Percentiles rank a stretch among this genome's conserved stretches.
phyloP scores from a whole-genome alignment of 2,797 vertebrate species.

The Tapirus indicus region DNA sequence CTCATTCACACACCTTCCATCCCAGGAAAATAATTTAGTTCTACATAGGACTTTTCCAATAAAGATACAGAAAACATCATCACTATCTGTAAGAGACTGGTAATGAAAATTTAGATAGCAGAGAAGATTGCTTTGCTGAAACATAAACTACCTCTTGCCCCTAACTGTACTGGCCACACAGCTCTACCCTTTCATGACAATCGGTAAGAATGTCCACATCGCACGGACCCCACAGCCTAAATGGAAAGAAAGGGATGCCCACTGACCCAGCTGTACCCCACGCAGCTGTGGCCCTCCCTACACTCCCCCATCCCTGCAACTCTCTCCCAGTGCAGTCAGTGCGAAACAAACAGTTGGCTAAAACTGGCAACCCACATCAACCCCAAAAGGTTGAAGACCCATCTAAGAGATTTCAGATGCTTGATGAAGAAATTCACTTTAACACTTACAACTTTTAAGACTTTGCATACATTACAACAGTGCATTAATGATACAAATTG shows the following conservation, averaged over 20 bases:
- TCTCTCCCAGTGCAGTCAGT: conserved; percentile 68
- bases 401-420: conserved; percentile 86
- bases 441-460: conserved; percentile 86
- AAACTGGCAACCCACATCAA: conserved; percentile 85
- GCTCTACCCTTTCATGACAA: conserved; percentile 68
- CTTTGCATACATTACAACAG: conserved; percentile 92
- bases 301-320: conserved; percentile 76
- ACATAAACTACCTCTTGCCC: background rate
- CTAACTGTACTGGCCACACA: conserved; percentile 60
- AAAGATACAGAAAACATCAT: conserved; percentile 73
- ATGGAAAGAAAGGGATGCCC: conserved; percentile 77
- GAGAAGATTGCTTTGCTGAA: conserved; percentile 68
- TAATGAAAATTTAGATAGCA: conserved; percentile 73
- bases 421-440: conserved; percentile 85
- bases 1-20: conserved; percentile 79
- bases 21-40: conserved; percentile 70
- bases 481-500: conserved; percentile 93
- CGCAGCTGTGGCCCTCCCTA: conserved; percentile 71
- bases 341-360: conserved; percentile 80
- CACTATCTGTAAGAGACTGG: conserved; percentile 78
- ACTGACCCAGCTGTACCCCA: conserved; percentile 51
- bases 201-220: conserved; percentile 76
- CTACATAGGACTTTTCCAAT: conserved; percentile 79
- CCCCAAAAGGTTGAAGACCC: conserved; percentile 87
- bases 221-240: conserved; percentile 77